Base-by-base conservation (phyloP, 2,797 vertebrate species). In the Tadarida brasiliensis region DNA sequence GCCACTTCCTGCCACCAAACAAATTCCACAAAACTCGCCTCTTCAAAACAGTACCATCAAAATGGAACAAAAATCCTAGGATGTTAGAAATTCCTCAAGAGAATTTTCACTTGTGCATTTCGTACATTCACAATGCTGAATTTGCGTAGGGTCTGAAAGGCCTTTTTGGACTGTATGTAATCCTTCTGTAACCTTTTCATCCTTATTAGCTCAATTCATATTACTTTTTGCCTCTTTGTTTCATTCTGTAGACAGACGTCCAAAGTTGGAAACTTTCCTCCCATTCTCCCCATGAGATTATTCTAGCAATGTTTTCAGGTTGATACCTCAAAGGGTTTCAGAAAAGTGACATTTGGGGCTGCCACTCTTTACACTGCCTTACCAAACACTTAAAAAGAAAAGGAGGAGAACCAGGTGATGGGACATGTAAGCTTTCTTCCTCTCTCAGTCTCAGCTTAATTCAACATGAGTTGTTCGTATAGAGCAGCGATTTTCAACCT, bases 221-320 rank as follows among this genome's bases (percentile, higher is more conserved):
- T 57, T 56, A 22, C 3, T 68, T 92, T 85, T 74, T 44, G 54
- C 44, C 70, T 74, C 7, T 47, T 91, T 81, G n/a, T 85, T 73
- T 59, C 11, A 44, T 70, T 78, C 59, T 91, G 61, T 35, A 91
- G 28, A 73, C n/a, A 83, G 73, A 77, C n/a, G 71, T 87, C 19
- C 71, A 68, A 93, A 88, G 65, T 19, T 49, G 17, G 3, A 35
- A 63, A 67, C 30, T 5, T 39, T 11, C 15, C 2, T 17, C 30
- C 5, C 11, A 76, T 51, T 56, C 19, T 68, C 47, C 73, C 11
- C n/a, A 81, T 26, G 3, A 49, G 28, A 94, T 51, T 87, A 20
- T 91, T 80, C 74, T 68, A 74, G 51, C 78, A 67, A 63, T 35
- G 33, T 68, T 85, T 91, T 81, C 73, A 80, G 57, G 24, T 80